These are phyloP conservation scores for Gyrodactylus salaris DNA, from an alignment of 1,140 invertebrate genomes.

Conservation along the genomic window DNA sequence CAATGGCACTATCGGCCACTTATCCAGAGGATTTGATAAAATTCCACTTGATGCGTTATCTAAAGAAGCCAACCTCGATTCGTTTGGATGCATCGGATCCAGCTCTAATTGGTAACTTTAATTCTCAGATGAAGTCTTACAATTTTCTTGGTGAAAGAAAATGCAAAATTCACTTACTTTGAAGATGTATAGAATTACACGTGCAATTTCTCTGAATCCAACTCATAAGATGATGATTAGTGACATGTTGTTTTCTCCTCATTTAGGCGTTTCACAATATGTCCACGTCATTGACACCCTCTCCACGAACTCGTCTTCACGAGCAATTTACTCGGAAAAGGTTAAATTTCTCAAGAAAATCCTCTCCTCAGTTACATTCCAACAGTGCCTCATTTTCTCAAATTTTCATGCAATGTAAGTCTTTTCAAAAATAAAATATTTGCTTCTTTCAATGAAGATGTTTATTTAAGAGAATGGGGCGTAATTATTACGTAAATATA, in stretches of 20 bases:
- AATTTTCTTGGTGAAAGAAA: too few species aligned
- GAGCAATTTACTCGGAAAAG: constrained; percentile 28
- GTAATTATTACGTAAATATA: too few species aligned
- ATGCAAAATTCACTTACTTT: too few species aligned
- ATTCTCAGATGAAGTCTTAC: too few species aligned
- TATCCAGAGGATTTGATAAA: constrained; percentile 38
- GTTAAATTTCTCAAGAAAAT: constrained; percentile 33
- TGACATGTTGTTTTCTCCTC: too few species aligned
- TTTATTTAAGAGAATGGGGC: too few species aligned
- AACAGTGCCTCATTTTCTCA: constrained; percentile 58
- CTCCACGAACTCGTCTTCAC: constrained; percentile 14
- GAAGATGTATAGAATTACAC: too few species aligned
- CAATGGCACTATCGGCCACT: constrained; percentile 67
- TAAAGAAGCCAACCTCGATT: constrained; percentile 39
- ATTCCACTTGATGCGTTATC: constrained; percentile 34
- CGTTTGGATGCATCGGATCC: constrained; percentile 26
- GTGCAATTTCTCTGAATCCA: too few species aligned
- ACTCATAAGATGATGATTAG: too few species aligned
- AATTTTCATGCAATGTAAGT: constrained; percentile 39
- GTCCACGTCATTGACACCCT: neutral
- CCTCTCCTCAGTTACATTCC: constrained; percentile 35
- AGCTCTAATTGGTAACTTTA: too few species aligned
- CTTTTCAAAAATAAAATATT: too few species aligned
- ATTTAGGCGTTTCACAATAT: neutral
- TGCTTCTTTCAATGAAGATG: too few species aligned